Base-by-base conservation (phyloP, 2,797 vertebrate genomes). In the Propithecus perrieri region DNA sequence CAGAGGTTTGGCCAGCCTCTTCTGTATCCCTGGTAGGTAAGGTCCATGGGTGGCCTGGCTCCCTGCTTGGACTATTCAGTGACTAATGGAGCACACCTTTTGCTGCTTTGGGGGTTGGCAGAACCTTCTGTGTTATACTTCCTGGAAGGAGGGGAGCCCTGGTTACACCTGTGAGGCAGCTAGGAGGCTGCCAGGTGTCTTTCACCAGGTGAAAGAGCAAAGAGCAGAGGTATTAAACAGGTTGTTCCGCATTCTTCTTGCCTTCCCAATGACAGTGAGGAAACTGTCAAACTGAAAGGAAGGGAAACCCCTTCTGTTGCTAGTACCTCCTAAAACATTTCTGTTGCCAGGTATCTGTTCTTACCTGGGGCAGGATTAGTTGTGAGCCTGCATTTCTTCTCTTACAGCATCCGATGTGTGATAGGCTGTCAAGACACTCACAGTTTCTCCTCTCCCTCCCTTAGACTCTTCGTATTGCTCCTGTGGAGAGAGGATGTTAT, bases 181-280 rank as follows among this genome's bases (percentile, higher is more conserved):
- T 20, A 94, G 96, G 97, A 97, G 97, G 85, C 85, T 96, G 88
- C 96, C 96, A 92, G 83, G 95, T 93, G 95, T 83, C 90, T 96
- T 80, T 78, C 95, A 94, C 81, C 94, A 94, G 85, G 84, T 95
- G 50, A 75, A 96, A 96, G 95, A 92, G 89, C 97, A 96, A 97
- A 89, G 97, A 97, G 89, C 81, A 97, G 97, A 96, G 96, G 89
- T 84, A 96, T 94, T 75, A 71, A 97, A 98, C 98, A 92, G 97
- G 97, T 98, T 97, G 11, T 1, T 96, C 97, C 75, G 46, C 97
- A 98, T 98, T 98, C 92, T 95, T 97, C 95, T 90, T 92, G 92
- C 84, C 94, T 96, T 93, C 79, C 63, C 85, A 96, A 97, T 96
- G 71, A 98, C 57, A 96, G 97, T 72, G 95, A 98, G 98, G 97